phyloP scores from a whole-genome alignment of 2,113 vertebrate species.

The Megaleporinus macrocephalus region DNA sequence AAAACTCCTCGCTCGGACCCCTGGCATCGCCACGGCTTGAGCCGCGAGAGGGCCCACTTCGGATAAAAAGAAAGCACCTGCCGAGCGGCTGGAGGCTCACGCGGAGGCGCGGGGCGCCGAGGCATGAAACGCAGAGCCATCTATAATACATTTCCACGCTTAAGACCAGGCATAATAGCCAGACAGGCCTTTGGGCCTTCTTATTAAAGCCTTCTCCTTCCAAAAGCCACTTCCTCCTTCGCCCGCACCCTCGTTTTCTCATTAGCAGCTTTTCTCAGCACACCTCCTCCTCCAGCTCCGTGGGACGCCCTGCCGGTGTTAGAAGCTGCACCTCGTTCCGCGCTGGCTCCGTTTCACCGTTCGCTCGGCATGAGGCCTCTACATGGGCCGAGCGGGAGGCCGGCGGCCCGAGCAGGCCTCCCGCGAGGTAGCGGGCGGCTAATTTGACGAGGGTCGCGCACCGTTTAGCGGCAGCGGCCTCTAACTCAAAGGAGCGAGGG shows the following conservation, averaged over 20 bases:
- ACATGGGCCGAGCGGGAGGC: constrained; percentile 21
- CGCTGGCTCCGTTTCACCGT: not conserved
- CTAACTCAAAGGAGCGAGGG: constrained; percentile 32
- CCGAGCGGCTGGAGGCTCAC: constrained; percentile 67
- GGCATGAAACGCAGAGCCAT: constrained; percentile 43
- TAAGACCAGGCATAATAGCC: constrained; percentile 50
- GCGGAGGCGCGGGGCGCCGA: not conserved
- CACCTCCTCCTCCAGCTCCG: constrained; percentile 53
- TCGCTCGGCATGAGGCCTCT: constrained; percentile 30
- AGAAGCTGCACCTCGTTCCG: constrained; percentile 35
- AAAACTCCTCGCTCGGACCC: constrained; percentile 55
- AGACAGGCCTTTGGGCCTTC: constrained; percentile 39
- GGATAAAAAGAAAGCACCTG: constrained; percentile 80
- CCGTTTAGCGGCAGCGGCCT: constrained; percentile 37
- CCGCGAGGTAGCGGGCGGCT: constrained; percentile 19
- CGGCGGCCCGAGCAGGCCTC: constrained; percentile 45
- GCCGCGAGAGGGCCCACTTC: constrained; percentile 8
- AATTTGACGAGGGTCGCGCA: constrained; percentile 41
- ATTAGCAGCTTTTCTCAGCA: constrained; percentile 47
- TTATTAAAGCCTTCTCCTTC: constrained; percentile 35
- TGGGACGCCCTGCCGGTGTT: constrained; percentile 44
- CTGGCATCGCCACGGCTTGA: constrained; percentile 55
- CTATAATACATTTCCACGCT: constrained; percentile 58
- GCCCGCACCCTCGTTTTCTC: constrained; percentile 37
- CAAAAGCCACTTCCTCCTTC: constrained; percentile 29